These are phyloP conservation scores for Limonius californicus DNA, from an alignment of 1,140 invertebrate genomes.

Conservation along the genomic window DNA sequence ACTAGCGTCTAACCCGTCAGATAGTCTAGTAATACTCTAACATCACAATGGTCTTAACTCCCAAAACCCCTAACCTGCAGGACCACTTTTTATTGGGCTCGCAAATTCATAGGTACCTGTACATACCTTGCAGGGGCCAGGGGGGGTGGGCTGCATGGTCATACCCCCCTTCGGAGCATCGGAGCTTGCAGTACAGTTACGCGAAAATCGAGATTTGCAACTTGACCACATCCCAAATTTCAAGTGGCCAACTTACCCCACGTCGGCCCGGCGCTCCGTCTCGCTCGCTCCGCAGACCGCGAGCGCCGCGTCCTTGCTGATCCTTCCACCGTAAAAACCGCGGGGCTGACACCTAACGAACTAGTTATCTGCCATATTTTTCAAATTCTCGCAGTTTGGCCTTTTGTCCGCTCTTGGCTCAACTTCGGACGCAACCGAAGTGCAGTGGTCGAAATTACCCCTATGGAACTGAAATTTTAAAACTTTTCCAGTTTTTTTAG, in stretches of 20 bases:
- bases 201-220: conserved; percentile 47
- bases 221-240: conserved; percentile 25
- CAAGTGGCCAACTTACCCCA: conserved; percentile 22
- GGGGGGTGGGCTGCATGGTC: conserved; percentile 18
- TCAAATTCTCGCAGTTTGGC: not conserved
- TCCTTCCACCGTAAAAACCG: not conserved
- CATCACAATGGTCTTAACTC: conserved; percentile 44
- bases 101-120: conserved; percentile 48
- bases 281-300: not conserved
- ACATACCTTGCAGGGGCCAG: conserved; percentile 28
- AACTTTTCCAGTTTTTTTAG: no score
- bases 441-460: no score
- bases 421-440: no score
- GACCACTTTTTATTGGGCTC: conserved; percentile 49
- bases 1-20: conserved; percentile 45
- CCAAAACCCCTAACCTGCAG: conserved; percentile 46
- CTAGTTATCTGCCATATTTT: not conserved
- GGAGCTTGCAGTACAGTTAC: conserved; percentile 43
- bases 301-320: not conserved
- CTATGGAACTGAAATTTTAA: no score
- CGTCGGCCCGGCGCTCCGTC: not conserved
- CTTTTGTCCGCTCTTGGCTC: no score
- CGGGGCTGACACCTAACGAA: not conserved
- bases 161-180: conserved; percentile 32
- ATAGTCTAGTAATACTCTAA: conserved; percentile 50